Evolutionary conservation across 2,113 vertebrate genomes (phyloP).

Genomic region (Tetraodon nigroviridis): DNA sequence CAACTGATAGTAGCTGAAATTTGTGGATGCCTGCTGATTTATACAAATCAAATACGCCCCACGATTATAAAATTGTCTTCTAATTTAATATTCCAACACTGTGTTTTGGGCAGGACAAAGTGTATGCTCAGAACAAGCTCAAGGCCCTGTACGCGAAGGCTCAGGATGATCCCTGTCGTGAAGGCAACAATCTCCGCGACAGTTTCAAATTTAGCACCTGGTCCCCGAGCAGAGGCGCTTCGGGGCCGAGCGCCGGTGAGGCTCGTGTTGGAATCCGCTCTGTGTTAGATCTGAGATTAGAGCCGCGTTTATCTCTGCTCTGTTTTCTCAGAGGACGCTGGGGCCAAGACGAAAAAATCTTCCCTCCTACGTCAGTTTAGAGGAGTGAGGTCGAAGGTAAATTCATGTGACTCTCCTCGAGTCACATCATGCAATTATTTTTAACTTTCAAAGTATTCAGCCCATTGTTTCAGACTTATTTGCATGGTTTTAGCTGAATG

Average conservation of each 20-base stretch:
- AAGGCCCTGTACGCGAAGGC: slow-evolving; percentile 81
- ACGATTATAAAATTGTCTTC: background rate
- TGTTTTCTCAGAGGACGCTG: slow-evolving; percentile 72
- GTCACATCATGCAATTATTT: background rate
- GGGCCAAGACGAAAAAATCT: slow-evolving; percentile 80
- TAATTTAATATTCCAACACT: background rate
- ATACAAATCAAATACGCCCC: background rate
- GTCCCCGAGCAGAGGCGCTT: slow-evolving; percentile 58
- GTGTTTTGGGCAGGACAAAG: slow-evolving; percentile 76
- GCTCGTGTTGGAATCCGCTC: slow-evolving; percentile 12
- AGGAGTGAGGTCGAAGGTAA: slow-evolving; percentile 85
- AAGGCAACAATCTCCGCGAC: slow-evolving; percentile 75
- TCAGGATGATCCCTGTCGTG: slow-evolving; percentile 77
- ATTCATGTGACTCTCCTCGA: background rate
- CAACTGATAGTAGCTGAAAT: background rate
- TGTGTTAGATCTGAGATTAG: background rate
- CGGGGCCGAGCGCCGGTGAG: slow-evolving; percentile 67
- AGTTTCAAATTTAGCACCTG: slow-evolving; percentile 80
- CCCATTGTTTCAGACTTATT: background rate
- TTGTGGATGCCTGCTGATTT: background rate
- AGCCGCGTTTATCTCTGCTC: background rate
- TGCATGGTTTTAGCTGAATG: no score
- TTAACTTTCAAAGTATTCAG: no score
- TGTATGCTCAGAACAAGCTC: slow-evolving; percentile 84
- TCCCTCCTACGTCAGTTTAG: slow-evolving; percentile 78